These are phyloP conservation scores for Elgaria multicarinata DNA, from an alignment of 2,113 vertebrate genomes.

Conservation along the genomic window DNA sequence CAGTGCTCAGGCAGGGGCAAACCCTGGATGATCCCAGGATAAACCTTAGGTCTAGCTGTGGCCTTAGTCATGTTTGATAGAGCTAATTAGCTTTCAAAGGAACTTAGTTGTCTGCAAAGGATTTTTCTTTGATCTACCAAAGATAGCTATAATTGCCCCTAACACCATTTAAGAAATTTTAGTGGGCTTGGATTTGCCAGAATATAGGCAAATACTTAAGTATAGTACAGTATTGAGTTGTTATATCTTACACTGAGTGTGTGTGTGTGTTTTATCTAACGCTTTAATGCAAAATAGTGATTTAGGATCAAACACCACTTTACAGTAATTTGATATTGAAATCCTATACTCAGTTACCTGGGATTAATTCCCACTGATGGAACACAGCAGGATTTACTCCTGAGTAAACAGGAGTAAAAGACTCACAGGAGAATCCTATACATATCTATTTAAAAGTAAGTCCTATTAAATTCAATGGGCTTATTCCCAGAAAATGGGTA, in stretches of 20 bases:
- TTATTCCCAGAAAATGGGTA: background rate
- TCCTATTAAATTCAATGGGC: background rate
- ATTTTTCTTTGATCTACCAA: background rate
- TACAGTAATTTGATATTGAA: background rate
- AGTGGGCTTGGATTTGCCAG: background rate
- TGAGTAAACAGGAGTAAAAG: background rate
- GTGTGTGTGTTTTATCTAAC: background rate
- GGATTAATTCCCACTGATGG: background rate
- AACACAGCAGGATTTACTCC: background rate
- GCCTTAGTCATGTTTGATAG: background rate
- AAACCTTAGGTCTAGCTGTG: too few relatives aligned
- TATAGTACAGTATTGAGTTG: background rate
- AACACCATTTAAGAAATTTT: background rate
- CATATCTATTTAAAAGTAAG: background rate
- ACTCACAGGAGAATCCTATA: background rate
- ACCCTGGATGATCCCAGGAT: too few relatives aligned
- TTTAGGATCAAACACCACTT: background rate
- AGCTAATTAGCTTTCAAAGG: background rate
- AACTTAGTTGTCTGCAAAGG: background rate
- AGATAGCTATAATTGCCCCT: background rate
- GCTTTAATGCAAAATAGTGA: background rate
- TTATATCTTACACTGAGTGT: background rate
- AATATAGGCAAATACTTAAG: background rate
- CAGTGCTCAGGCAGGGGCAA: too few relatives aligned
- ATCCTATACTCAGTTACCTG: background rate